phyloP scores from a whole-genome alignment of 2,888 invertebrate genomes.

The Plebejus melissa region DNA sequence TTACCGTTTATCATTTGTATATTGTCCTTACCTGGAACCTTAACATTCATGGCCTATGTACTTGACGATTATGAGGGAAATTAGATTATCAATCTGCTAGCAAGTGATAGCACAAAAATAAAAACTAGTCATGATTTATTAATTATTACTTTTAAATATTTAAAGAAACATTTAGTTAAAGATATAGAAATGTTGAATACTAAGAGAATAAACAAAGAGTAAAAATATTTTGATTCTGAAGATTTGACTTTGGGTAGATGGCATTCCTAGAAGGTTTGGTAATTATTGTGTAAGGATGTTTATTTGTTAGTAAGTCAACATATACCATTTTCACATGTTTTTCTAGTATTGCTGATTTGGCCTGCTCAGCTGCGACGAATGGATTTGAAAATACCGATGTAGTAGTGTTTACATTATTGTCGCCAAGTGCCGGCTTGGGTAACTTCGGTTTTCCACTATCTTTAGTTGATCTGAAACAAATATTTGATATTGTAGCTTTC shows the following conservation, averaged over 20 bases:
- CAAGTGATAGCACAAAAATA: neutral
- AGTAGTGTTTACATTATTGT: slow-evolving; percentile 80
- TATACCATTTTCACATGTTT: slow-evolving; percentile 96
- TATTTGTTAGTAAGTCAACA: slow-evolving; percentile 68
- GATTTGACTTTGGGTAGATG: neutral
- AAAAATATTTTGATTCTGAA: neutral
- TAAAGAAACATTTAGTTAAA: no score
- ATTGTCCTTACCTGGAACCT: slow-evolving; percentile 83
- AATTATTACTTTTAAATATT: neutral
- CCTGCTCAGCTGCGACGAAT: slow-evolving; percentile 90
- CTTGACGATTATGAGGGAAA: slow-evolving; percentile 75
- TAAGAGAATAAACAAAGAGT: neutral
- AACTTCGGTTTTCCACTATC: slow-evolving; percentile 63
- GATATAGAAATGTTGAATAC: neutral
- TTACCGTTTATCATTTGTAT: slow-evolving; percentile 88
- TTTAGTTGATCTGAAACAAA: slow-evolving; percentile 42
- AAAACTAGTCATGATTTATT: neutral
- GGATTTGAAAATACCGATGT: slow-evolving; percentile 93
- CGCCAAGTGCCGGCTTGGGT: slow-evolving; percentile 82
- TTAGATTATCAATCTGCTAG: slow-evolving; percentile 44
- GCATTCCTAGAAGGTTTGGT: neutral
- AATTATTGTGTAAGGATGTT: neutral
- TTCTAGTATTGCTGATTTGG: slow-evolving; percentile 91
- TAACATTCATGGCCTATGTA: slow-evolving; percentile 77
- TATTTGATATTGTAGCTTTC: neutral